Evolutionary conservation across 2,888 invertebrate species (phyloP).

Genomic region (Linnaemya vulpina): DNA sequence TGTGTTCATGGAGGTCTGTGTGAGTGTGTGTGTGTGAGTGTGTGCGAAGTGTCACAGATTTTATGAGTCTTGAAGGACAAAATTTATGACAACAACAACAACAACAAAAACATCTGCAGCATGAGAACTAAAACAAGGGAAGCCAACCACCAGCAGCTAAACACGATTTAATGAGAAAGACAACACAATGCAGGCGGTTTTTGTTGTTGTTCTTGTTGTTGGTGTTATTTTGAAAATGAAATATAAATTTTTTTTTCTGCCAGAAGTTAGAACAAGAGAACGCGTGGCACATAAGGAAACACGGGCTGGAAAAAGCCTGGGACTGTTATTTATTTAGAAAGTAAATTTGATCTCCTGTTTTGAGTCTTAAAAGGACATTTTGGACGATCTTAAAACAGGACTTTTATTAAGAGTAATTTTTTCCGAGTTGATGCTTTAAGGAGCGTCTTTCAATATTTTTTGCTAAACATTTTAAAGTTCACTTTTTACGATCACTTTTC

Average conservation of each 20-base stretch:
- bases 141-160: slow-evolving; percentile 24
- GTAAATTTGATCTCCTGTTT: no score
- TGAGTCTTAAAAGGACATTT: no score
- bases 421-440: neutral
- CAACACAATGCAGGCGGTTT: neutral
- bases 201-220: no score
- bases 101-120: neutral
- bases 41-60: slow-evolving; percentile 10
- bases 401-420: neutral
- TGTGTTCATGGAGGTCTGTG: neutral
- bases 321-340: no score
- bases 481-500: no score
- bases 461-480: no score
- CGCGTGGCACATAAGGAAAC: neutral
- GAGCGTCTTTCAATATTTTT: no score
- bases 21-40: neutral
- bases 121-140: neutral
- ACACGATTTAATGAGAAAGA: slow-evolving; percentile 24
- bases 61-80: slow-evolving; percentile 32
- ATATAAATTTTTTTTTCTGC: neutral
- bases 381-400: no score
- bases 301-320: neutral
- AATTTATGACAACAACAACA: neutral
- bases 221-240: slow-evolving; percentile 9
- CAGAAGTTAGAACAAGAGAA: neutral